phyloP scores from a whole-genome alignment of 2,888 invertebrate genomes.

The Ceratothoa steindachneri region DNA sequence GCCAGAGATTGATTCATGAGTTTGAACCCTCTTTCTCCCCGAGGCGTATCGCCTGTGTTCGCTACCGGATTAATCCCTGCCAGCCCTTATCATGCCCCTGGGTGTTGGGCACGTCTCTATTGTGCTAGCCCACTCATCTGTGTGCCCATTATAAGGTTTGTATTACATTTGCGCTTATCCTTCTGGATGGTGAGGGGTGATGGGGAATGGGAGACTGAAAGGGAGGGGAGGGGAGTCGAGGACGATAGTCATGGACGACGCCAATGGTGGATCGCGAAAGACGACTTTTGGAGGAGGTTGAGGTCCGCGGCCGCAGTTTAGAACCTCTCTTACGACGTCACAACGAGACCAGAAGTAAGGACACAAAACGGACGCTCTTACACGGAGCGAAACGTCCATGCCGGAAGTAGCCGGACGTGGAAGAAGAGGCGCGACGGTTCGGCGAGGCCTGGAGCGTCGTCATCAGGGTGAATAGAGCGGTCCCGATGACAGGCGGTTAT shows the following conservation, averaged over 20 bases:
- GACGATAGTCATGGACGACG: too few relatives aligned
- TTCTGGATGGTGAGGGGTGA: neutral
- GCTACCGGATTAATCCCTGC: neutral
- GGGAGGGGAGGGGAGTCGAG: too few relatives aligned
- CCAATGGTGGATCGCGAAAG: too few relatives aligned
- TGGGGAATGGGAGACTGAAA: neutral
- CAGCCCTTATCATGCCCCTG: slow-evolving; percentile 32
- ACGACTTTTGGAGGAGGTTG: too few relatives aligned
- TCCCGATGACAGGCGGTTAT: slow-evolving; percentile 39
- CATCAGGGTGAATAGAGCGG: slow-evolving; percentile 41
- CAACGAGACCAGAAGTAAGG: too few relatives aligned
- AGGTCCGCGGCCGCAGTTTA: too few relatives aligned
- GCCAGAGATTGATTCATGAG: slow-evolving; percentile 8
- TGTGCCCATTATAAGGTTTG: slow-evolving; percentile 32
- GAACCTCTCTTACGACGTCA: too few relatives aligned
- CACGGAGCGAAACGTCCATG: too few relatives aligned
- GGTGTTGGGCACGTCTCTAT: slow-evolving; percentile 26
- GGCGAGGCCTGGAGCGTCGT: too few relatives aligned
- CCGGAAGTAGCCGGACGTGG: too few relatives aligned
- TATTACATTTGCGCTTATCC: slow-evolving; percentile 31
- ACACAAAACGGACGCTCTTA: too few relatives aligned
- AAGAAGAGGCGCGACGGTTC: too few relatives aligned
- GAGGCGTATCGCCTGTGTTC: slow-evolving; percentile 1
- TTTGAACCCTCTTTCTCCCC: neutral
- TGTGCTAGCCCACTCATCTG: slow-evolving; percentile 35